Percentiles rank a stretch among this genome's conserved stretches.
phyloP scores from a whole-genome alignment of 2,797 vertebrate species.

The Chloroceryle inda region DNA sequence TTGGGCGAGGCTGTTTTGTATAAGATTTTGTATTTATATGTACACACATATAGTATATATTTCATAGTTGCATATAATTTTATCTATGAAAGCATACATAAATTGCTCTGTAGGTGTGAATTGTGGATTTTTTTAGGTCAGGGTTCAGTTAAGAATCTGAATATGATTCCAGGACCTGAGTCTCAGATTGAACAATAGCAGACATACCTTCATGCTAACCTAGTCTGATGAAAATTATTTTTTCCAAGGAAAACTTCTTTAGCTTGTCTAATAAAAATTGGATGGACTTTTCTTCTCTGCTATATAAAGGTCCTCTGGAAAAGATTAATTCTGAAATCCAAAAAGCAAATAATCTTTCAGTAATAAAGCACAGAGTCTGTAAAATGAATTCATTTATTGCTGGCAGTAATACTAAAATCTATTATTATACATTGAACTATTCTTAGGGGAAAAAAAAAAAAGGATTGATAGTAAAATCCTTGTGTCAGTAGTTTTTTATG shows the following conservation, averaged over 20 bases:
- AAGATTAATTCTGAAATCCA: neutral
- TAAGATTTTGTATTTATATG: neutral
- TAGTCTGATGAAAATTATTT: neutral
- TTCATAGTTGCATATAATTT: neutral
- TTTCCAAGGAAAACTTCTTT: neutral
- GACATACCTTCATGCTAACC: neutral
- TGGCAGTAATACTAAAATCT: neutral
- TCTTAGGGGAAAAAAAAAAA: neutral
- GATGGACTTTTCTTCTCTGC: neutral
- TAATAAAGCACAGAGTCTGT: neutral
- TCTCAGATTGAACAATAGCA: neutral
- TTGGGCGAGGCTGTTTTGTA: neutral
- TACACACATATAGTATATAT: rapidly evolving
- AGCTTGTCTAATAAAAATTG: neutral
- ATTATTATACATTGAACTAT: neutral
- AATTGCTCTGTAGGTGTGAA: neutral
- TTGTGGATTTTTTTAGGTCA: neutral
- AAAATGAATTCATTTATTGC: neutral
- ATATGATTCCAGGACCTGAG: neutral
- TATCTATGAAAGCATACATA: neutral
- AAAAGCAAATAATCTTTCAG: neutral
- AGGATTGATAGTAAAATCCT: neutral
- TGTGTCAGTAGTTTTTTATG: neutral
- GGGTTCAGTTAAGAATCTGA: neutral
- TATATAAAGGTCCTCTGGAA: neutral